phyloP scores from a whole-genome alignment of 2,797 vertebrate species.

The Gymnocypris eckloni region DNA sequence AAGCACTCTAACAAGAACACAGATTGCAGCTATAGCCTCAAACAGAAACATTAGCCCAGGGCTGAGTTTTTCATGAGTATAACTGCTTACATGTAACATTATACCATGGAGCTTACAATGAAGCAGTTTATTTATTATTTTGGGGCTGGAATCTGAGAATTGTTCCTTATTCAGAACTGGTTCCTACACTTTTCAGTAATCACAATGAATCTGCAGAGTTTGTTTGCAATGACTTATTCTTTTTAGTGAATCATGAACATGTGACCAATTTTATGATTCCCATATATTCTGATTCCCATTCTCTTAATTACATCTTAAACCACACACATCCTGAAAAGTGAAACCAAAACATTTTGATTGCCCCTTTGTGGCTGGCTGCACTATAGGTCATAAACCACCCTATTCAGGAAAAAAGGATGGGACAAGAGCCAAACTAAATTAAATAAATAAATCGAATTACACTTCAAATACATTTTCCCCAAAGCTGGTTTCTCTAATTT shows the following conservation, averaged over 20 bases:
- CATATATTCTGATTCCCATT: not conserved
- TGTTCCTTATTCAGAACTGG: not conserved
- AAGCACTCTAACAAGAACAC: not conserved
- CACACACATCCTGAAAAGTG: not conserved
- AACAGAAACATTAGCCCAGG: not conserved
- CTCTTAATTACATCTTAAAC: not conserved
- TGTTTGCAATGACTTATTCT: not conserved
- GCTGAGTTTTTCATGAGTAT: not conserved
- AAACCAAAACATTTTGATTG: not conserved
- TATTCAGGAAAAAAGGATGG: not conserved
- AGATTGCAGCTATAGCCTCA: not conserved
- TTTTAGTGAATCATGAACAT: not conserved
- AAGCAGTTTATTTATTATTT: not conserved
- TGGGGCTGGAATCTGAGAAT: not conserved
- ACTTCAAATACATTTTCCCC: not conserved
- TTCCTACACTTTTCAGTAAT: not conserved
- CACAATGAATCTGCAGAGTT: not conserved
- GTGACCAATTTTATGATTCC: not conserved
- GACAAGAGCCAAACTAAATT: not conserved
- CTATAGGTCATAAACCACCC: not conserved
- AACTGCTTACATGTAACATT: constrained; percentile 1
- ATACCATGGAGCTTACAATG: not conserved
- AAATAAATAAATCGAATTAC: not conserved
- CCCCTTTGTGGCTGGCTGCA: not conserved
- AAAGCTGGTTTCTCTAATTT: not conserved